These are phyloP conservation scores for Eurystomus glaucurus DNA, from an alignment of 2,797 vertebrate genomes.

Conservation along the genomic window DNA sequence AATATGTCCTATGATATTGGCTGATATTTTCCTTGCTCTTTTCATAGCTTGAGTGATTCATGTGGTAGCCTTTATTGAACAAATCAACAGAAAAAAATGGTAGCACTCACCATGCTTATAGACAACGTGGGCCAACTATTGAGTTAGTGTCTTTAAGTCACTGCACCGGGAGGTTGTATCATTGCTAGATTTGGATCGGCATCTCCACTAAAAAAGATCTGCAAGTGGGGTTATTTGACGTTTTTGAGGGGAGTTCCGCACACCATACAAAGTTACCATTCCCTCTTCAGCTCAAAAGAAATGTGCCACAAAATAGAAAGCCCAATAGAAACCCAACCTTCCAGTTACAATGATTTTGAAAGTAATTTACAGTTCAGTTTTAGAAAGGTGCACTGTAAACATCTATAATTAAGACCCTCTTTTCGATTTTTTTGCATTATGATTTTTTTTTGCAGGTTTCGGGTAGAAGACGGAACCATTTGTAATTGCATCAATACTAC, in stretches of 20 bases:
- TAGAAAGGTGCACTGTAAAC: constrained; percentile 61
- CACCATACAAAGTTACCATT: constrained; percentile 3
- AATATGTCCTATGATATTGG: constrained; percentile 64
- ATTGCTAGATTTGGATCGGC: not conserved
- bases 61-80: constrained; percentile 57
- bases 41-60: constrained; percentile 52
- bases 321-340: constrained; percentile 53
- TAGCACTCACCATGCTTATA: constrained; percentile 56
- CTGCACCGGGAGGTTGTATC: constrained; percentile 13
- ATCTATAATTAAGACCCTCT: constrained; percentile 42
- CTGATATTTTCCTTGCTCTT: constrained; percentile 69
- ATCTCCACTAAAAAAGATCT: constrained; percentile 32
- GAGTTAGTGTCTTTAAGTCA: constrained; percentile 39
- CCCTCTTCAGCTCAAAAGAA: constrained; percentile 30
- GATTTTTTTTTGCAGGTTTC: not conserved
- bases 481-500: not conserved
- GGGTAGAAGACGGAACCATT: not conserved
- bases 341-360: constrained; percentile 50
- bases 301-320: constrained; percentile 27
- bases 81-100: constrained; percentile 60
- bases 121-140: constrained; percentile 48
- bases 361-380: constrained; percentile 55
- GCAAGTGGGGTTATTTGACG: not conserved
- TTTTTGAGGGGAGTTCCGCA: constrained; percentile 9
- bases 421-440: not conserved